These are phyloP conservation scores for Pyrgilauda ruficollis DNA, from an alignment of 2,113 vertebrate species.

Conservation along the genomic window DNA sequence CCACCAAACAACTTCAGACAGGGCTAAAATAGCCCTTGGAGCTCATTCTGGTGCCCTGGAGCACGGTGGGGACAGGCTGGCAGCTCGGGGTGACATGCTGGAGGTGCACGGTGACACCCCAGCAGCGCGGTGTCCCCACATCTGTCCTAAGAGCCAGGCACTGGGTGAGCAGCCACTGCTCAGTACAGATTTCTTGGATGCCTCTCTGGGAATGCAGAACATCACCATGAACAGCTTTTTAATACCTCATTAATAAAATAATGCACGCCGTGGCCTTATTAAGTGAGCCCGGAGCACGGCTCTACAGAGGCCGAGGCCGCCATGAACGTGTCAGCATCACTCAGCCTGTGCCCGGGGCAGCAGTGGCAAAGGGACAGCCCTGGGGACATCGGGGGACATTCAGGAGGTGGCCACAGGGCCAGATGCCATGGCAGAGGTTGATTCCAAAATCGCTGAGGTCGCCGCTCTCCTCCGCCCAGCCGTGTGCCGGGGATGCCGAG, in stretches of 20 bases:
- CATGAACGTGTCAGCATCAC: fast-evolving
- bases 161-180: fast-evolving
- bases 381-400: fast-evolving
- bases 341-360: not conserved
- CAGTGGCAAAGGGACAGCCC: not conserved
- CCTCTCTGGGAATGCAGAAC: not conserved
- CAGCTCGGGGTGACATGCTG: fast-evolving
- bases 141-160: fast-evolving
- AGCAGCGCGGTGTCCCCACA: fast-evolving
- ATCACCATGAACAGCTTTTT: not conserved
- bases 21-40: not conserved
- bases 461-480: not conserved
- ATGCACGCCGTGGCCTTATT: not conserved
- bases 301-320: not conserved
- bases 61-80: fast-evolving
- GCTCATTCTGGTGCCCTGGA: fast-evolving
- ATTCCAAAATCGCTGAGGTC: not conserved
- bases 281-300: not conserved
- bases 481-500: not conserved
- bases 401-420: not conserved
- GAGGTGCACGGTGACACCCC: not conserved
- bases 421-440: not conserved
- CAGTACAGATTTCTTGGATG: not conserved
- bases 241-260: constrained; percentile 61
- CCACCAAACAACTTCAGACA: not conserved